Conservation (phyloP, 2,797 vertebrate genomes). For the Coilia nasus region DNA sequence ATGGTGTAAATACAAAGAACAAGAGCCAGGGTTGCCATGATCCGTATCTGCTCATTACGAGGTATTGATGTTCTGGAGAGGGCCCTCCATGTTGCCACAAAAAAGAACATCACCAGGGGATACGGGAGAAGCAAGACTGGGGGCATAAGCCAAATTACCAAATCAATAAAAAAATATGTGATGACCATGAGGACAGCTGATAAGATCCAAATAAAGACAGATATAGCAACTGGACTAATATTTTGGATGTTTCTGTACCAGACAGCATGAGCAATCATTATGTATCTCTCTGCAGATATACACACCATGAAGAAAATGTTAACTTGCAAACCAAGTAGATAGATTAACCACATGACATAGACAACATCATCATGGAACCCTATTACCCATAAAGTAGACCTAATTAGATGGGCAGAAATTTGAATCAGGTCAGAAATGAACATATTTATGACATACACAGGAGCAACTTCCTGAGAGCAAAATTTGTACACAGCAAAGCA, state of each 20-base stretch:
- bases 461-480: too few species aligned
- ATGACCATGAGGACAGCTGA: background rate
- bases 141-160: background rate
- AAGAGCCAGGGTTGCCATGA: constrained; percentile 43
- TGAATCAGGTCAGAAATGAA: too few species aligned
- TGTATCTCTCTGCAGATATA: constrained; percentile 2
- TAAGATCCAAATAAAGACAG: background rate
- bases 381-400: too few species aligned
- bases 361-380: too few species aligned
- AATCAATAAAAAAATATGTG: background rate
- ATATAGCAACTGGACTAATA: background rate
- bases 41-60: constrained; percentile 42
- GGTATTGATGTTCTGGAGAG: constrained; percentile 42
- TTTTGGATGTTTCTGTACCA: background rate
- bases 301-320: background rate
- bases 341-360: constrained; percentile 23
- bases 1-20: constrained; percentile 42
- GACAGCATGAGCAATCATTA: background rate
- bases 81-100: constrained; percentile 42
- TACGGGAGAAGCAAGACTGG: background rate
- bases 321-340: background rate
- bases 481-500: too few species aligned
- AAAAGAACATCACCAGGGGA: constrained; percentile 46
- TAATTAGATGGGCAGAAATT: too few species aligned
- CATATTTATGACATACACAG: too few species aligned